Base-by-base conservation (phyloP, 1,140 invertebrate species). In the Pachypeltis micranthus region DNA sequence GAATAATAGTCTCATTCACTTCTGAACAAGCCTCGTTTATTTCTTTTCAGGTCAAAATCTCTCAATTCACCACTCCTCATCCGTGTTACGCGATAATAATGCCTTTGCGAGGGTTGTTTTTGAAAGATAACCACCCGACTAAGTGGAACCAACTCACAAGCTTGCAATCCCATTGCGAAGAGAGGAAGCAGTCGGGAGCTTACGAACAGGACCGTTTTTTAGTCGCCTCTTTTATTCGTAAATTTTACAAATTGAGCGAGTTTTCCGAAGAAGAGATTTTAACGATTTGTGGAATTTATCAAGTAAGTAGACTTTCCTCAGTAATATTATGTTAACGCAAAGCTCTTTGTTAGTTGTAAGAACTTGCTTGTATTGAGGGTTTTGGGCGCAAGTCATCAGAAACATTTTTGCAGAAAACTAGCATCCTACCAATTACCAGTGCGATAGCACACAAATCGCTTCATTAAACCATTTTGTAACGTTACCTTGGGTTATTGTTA, bases 1-100 rank as follows among this genome's bases (percentile, higher is more conserved):
- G n/a, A n/a, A n/a, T n/a, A n/a, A n/a, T n/a, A n/a, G n/a, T n/a
- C n/a, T n/a, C n/a, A n/a, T n/a, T n/a, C n/a, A n/a, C n/a, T n/a
- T n/a, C n/a, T n/a, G n/a, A n/a, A n/a, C n/a, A n/a, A n/a, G n/a
- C n/a, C n/a, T n/a, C n/a, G n/a, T n/a, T n/a, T n/a, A n/a, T n/a
- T n/a, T n/a, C n/a, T n/a, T n/a, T 72, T 25, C 67, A 85, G 83
- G 78, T 86, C 0, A 77, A 78, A 7, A 83, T 88, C 24, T 77
- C 78, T 3, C 80, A 81, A 19, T 88, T 83, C 66, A 79, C 77
- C 1, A 72, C 75, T 0, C 77, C 80, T 0, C 85, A 88, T 75
- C 86, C 85, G 0, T 82, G 80, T 31, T 88, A 88, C 72, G 82
- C 82, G 63, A 88, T 85, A 68, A 80, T 91, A 27, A 83, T 83